These are phyloP conservation scores for Ceratosolen fusciceps DNA, from an alignment of 1,140 invertebrate genomes.

Conservation along the genomic window DNA sequence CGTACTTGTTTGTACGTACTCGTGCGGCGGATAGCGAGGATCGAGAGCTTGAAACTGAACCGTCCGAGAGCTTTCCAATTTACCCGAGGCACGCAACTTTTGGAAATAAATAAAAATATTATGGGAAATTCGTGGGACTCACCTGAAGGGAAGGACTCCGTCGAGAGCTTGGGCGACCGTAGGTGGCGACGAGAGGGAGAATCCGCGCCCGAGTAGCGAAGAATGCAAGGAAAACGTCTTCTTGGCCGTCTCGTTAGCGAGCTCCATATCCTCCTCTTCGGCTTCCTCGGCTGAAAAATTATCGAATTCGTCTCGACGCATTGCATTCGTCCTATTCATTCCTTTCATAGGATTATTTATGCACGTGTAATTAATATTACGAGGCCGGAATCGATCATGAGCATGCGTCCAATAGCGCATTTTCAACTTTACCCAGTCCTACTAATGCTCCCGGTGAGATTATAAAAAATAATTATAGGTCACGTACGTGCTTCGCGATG, in stretches of 20 bases:
- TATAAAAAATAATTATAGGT: no score
- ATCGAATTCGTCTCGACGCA: not conserved
- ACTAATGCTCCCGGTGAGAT: no score
- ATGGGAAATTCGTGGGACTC: slow-evolving; percentile 66
- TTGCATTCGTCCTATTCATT: no score
- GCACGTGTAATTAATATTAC: no score
- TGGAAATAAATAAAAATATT: not conserved
- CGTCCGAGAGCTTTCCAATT: not conserved
- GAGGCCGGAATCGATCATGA: no score
- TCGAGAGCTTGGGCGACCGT: slow-evolving; percentile 92
- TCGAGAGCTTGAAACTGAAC: not conserved
- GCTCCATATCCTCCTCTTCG: slow-evolving; percentile 81
- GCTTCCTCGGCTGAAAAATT: slow-evolving; percentile 77
- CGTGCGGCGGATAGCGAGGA: no score
- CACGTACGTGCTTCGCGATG: no score
- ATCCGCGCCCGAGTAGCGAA: slow-evolving; percentile 86
- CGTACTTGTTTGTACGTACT: no score
- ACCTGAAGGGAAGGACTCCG: slow-evolving; percentile 89
- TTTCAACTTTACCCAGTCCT: no score
- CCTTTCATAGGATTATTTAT: no score
- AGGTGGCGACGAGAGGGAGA: slow-evolving; percentile 89
- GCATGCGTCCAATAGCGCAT: no score
- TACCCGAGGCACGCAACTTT: not conserved
- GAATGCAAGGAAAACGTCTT: slow-evolving; percentile 83
- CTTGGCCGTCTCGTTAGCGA: slow-evolving; percentile 81